These are phyloP conservation scores for Melospiza georgiana DNA, from an alignment of 2,113 vertebrate genomes.

Conservation along the genomic window DNA sequence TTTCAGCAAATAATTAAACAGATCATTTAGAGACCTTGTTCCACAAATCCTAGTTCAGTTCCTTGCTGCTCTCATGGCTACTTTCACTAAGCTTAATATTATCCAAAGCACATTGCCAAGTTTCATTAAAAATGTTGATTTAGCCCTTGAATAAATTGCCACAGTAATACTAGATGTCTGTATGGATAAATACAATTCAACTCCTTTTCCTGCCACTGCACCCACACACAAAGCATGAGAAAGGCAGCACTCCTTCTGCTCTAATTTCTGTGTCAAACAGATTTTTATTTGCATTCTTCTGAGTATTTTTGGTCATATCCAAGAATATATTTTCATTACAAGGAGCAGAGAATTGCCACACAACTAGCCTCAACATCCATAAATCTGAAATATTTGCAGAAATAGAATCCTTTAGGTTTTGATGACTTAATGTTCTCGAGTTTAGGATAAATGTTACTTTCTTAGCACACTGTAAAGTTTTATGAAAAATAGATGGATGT, in stretches of 20 bases:
- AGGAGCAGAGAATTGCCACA: neutral
- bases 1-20: slow-evolving; percentile 1
- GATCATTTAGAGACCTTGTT: neutral
- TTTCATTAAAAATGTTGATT: neutral
- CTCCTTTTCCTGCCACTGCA: neutral
- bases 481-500: neutral
- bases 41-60: neutral
- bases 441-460: neutral
- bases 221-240: neutral
- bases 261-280: neutral
- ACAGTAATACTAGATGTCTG: neutral
- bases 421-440: neutral
- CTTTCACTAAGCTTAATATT: neutral
- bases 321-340: slow-evolving; percentile 42
- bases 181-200: neutral
- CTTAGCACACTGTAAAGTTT: neutral
- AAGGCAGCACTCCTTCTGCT: neutral
- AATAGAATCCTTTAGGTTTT: neutral
- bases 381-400: neutral
- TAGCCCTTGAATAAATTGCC: neutral
- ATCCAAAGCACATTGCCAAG: neutral
- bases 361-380: neutral
- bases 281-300: slow-evolving; percentile 38
- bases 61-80: neutral
- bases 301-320: neutral